Evolutionary conservation across 1,140 invertebrate species (phyloP), one percentile per base, ranked within the genome.

Genomic region (Drosophila watanabei): DNA sequence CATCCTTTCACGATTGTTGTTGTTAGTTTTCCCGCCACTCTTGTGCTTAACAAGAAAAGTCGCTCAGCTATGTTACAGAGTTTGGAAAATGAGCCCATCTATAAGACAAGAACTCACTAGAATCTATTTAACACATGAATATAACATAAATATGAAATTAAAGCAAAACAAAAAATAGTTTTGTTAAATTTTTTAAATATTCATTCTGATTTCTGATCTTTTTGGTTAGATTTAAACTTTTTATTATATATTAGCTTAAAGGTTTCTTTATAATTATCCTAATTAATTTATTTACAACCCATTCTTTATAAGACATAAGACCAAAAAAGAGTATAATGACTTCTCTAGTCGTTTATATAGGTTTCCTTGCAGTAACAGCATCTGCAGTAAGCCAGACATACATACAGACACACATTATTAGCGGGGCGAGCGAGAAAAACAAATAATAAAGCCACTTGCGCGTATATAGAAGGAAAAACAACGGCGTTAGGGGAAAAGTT

Each of bases 401-500:
- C 62, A 70, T 61, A 65, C 69, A 69, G 43, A 20, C 64, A 65
- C 69, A 69, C 49, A 20, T 59, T 57, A 88, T 87, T 88, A 88
- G 77, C 63, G 68, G 77, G 62, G 68, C 60, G 56, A 75, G 77
- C 52, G 45, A 41, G 75, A 83, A 84, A 84, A 89, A 89, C 85
- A 88, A 88, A 88, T 88, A 88, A 88, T 81, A 89, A 81, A 84
- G 85, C 84, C 61, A 87, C 84, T 87, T 87, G 77, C 71, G 79
- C 83, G 79, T 63, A 69, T 65, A 72, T 72, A 62, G 80, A 51
- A 82, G 51, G 33, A 48, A 54, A 78, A 68, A 54, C 57, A 57
- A 62, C 39, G n/a, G 39, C 14, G 10, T 32, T 64, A 24, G 20
- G 48, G 45, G 82, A 65, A 79, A 75, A 65, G 49, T 87, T 86